Percentiles rank a stretch among this genome's conserved stretches.
Conservation (phyloP, 2,888 invertebrate genomes). For the Actias luna region DNA sequence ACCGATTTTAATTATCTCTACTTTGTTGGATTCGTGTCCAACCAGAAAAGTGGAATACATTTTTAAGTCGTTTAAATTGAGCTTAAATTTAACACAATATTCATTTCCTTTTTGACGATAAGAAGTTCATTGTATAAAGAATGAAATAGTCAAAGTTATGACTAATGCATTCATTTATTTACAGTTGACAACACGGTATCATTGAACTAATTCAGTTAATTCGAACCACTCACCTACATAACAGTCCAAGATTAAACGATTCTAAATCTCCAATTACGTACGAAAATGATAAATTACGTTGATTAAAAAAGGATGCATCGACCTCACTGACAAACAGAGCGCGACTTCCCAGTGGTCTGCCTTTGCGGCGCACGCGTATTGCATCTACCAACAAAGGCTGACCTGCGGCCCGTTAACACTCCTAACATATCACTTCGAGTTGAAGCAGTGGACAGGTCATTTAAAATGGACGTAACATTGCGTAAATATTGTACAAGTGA, state of each 20-base stretch:
- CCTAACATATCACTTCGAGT: not conserved
- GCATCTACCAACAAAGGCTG: constrained; percentile 20
- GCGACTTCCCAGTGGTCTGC: constrained; percentile 33
- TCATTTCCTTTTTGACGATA: no score
- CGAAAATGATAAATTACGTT: constrained; percentile 28
- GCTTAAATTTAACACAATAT: no score
- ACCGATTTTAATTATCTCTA: no score
- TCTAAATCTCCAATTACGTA: constrained; percentile 28
- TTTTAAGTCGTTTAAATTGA: no score
- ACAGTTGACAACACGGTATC: constrained; percentile 2
- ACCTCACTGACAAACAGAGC: constrained; percentile 59
- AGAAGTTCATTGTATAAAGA: no score
- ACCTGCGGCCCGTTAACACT: constrained; percentile 30
- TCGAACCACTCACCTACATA: constrained; percentile 23
- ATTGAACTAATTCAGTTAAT: constrained; percentile 23
- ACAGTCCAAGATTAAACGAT: constrained; percentile 23
- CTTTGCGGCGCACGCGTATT: constrained; percentile 34
- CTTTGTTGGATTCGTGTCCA: no score
- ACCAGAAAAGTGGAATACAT: no score
- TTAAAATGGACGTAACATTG: constrained; percentile 38
- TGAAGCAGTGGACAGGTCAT: constrained; percentile 29
- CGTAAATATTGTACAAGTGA: constrained; percentile 54
- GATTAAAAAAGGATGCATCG: constrained; percentile 53
- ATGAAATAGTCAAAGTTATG: no score
- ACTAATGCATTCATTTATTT: not conserved